Evolutionary conservation across 2,888 invertebrate genomes (phyloP), one percentile per base, ranked within the genome.

Genomic region (Ceraclea dissimilis): DNA sequence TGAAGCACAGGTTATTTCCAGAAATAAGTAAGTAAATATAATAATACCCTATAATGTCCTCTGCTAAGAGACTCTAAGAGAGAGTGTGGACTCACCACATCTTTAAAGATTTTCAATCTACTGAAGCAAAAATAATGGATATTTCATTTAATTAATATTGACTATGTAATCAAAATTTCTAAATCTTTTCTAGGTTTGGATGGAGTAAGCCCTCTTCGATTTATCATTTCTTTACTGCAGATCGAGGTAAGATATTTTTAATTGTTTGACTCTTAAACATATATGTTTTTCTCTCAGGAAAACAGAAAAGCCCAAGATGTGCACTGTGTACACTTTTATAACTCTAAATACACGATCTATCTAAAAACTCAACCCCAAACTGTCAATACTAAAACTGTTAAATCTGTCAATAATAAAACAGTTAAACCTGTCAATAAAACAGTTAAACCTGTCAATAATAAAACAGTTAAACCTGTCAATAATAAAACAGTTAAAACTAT

Each of bases 161-260:
- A n/a, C n/a, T n/a, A n/a, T n/a, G n/a, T n/a, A n/a, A n/a, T n/a
- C n/a, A n/a, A n/a, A n/a, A n/a, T n/a, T n/a, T n/a, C n/a, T n/a
- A n/a, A n/a, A n/a, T n/a, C n/a, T n/a, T 52, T 69, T 69, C 18
- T 60, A 76, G 85, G 65, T 90, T 85, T 65, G 91, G 92, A n/a
- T 89, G 88, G 88, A 90, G 90, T 63, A 85, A 86, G 63, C 84
- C 85, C 0, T 90, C 90, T 11, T 79, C 84, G 2, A 77, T 87
- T 50, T 74, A 88, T 55, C 81, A 85, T 66, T 91, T 92, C 66
- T 83, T 88, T 13, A 91, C 91, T 0, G 82, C 83, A 51, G 85
- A 87, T 21, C 83, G 84, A 72, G 81, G 89, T 89, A 75, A 67
- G 69, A 62, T 31, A 31, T 51, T 48, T 13, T 10, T 1, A 39